Conservation (phyloP, 2,888 invertebrate species). For the Baronia brevicornis region DNA sequence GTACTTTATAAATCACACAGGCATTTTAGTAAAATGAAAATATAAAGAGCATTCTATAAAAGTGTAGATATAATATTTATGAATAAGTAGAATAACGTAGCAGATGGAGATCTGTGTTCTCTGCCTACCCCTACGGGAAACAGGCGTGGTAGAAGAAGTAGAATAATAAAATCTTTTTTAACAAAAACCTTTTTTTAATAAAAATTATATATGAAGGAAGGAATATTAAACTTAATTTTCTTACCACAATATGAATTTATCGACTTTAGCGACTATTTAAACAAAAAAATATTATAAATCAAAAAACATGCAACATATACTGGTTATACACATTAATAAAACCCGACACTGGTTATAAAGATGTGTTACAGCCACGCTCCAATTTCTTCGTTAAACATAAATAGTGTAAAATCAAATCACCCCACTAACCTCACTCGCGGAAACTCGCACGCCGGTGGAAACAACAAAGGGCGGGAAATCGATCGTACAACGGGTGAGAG, state of each 20-base stretch:
- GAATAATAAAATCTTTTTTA: no score
- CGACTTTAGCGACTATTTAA: not conserved
- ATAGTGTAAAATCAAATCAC: conserved; percentile 27
- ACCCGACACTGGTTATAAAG: no score
- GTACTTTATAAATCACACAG: no score
- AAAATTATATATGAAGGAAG: not conserved
- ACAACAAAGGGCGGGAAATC: conserved; percentile 51
- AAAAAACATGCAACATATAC: conserved; percentile 11
- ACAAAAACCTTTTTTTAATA: not conserved
- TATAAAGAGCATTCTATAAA: no score
- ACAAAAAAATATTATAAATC: not conserved
- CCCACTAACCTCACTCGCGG: conserved; percentile 63
- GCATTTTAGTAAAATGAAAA: no score
- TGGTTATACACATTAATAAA: conserved; percentile 6
- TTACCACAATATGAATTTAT: no score
- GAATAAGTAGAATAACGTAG: no score
- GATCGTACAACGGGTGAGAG: conserved; percentile 49
- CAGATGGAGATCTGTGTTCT: no score
- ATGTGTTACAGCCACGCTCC: conserved; percentile 12
- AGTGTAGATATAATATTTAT: no score
- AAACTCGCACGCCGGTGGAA: conserved; percentile 53
- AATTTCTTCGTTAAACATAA: conserved; percentile 17
- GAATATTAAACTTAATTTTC: no score
- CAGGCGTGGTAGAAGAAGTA: no score
- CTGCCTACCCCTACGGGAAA: no score